Base-by-base conservation (phyloP, 1,140 invertebrate genomes). In the Aphaenogaster rudis region DNA sequence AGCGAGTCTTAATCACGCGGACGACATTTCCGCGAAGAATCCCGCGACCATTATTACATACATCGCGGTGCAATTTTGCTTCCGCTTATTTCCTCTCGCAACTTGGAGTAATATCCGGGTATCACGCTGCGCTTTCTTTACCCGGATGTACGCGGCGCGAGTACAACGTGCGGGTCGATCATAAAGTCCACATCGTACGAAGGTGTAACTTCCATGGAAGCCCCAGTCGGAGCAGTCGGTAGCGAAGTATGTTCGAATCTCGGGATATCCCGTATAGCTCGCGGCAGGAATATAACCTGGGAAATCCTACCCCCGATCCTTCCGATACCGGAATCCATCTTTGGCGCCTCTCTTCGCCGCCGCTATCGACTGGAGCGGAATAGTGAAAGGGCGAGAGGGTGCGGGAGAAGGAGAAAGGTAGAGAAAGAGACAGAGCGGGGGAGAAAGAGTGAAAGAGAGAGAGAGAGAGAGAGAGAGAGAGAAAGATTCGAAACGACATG, bases 241-340 rank as follows among this genome's bases (percentile, higher is more conserved):
- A 63, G 50, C 28, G 79, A 28, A 82, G 76, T 88, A 88, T 52
- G 59, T 50, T 91, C 88, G 76, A 90, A 88, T 88, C 88, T 85
- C 54, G 79, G 80, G 69, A 91, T 90, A 88, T 89, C 21, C 74
- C 72, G 63, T 87, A 80, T 91, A 91, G 90, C 89, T 90, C 82
- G 79, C 88, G 90, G 88, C 85, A 59, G 33, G 80, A 88, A 92
- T 91, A 92, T 90, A 92, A 90, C 86, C 54, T 76, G 86, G 67
- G 81, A 92, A 92, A 90, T 92, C 90, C 88, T 88, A 50, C 80
- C 79, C 48, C 45, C 79, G 82, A 90, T 92, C 88, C 90, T 88
- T 77, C 45, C 91, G 91, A 91, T 91, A 91, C 81, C 86, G 78
- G 87, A 88, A 91, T 91, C 91, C 86, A 91, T 91, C 91, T 91